Evolutionary conservation across 2,797 vertebrate species (phyloP).

Genomic region (Channallabes apus): DNA sequence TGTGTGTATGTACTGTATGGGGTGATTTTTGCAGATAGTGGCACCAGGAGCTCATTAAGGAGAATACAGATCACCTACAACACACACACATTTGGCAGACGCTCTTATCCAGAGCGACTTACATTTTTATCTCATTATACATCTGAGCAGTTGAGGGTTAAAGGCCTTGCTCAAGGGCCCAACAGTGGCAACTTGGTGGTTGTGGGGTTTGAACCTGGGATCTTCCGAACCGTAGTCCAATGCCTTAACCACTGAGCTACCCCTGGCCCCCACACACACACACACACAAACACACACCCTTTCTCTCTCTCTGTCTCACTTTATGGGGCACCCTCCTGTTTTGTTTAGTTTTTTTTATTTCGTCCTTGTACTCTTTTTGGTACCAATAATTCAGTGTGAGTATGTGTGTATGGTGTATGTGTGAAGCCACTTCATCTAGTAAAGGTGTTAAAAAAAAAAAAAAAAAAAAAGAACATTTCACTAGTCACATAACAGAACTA

Average conservation of each 20-base stretch:
- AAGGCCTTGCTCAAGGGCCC: too few species aligned
- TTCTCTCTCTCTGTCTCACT: neutral
- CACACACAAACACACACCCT: neutral
- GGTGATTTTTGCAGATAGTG: conserved; percentile 68
- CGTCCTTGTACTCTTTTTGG: neutral
- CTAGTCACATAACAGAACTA: conserved; percentile 59
- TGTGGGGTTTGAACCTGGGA: too few species aligned
- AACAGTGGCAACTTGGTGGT: too few species aligned
- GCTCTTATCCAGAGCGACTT: too few species aligned
- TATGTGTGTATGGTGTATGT: conserved; percentile 1
- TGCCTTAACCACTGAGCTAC: too few species aligned
- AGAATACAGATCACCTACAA: neutral
- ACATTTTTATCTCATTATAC: too few species aligned
- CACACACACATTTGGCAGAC: too few species aligned
- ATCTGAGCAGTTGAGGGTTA: too few species aligned
- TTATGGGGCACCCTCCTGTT: neutral
- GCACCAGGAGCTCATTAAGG: conserved; percentile 71
- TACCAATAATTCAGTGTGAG: neutral
- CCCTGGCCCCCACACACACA: too few species aligned
- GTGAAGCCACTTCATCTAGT: conserved; percentile 21
- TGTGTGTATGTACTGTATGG: conserved; percentile 56
- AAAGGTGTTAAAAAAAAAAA: conserved; percentile 56
- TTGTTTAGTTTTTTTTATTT: neutral
- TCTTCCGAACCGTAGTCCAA: too few species aligned
- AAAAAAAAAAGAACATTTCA: too few species aligned